phyloP scores from a whole-genome alignment of 2,888 invertebrate species.

The Hartigia nigra region DNA sequence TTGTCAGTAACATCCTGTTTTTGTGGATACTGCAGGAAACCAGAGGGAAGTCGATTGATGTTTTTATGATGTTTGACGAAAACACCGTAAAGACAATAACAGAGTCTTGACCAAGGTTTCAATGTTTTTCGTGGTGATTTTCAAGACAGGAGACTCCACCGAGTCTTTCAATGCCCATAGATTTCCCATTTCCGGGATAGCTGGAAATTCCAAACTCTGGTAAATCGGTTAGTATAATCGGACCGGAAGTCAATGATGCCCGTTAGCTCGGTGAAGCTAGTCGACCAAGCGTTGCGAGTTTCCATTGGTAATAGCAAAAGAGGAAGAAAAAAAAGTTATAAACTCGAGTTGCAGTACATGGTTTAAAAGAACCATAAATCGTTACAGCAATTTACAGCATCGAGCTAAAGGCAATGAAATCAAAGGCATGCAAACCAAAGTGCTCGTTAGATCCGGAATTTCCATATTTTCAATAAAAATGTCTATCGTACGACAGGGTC shows the following conservation, averaged over 20 bases:
- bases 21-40: not conserved
- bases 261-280: not conserved
- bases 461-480: not conserved
- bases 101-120: not conserved
- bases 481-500: not conserved
- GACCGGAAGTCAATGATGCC: conserved; percentile 1
- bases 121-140: no score
- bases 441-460: not conserved
- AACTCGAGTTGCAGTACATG: not conserved
- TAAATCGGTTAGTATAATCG: not conserved
- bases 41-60: not conserved
- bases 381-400: not conserved
- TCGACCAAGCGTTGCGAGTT: conserved; percentile 3
- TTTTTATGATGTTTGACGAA: not conserved
- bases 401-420: not conserved
- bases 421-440: not conserved
- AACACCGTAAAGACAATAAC: not conserved
- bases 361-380: not conserved
- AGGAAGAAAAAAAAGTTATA: not conserved
- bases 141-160: no score
- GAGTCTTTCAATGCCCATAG: not conserved
- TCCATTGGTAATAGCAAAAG: not conserved
- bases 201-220: not conserved
- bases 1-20: not conserved
- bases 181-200: not conserved